Conservation (phyloP, 2,888 invertebrate genomes). For the Frankliniella intonsa region DNA sequence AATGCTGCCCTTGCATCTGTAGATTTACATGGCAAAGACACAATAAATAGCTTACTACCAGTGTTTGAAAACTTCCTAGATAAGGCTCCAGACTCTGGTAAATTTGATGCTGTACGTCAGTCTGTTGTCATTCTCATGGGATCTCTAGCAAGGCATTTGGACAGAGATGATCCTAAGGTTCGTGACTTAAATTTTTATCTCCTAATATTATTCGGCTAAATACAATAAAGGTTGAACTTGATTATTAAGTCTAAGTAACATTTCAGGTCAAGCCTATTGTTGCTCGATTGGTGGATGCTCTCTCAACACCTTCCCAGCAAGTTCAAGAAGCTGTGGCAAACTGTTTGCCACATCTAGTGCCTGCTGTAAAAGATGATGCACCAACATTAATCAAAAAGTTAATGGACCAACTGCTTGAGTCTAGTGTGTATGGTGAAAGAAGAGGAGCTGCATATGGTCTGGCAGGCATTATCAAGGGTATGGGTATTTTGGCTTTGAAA, state of each 20-base stretch:
- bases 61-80: slow-evolving; percentile 92
- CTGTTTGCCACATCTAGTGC: slow-evolving; percentile 89
- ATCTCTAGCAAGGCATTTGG: slow-evolving; percentile 91
- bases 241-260: no score
- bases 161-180: slow-evolving; percentile 75
- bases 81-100: slow-evolving; percentile 84
- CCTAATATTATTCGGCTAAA: not conserved
- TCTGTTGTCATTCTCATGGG: slow-evolving; percentile 97
- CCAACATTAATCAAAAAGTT: slow-evolving; percentile 82
- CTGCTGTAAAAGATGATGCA: slow-evolving; percentile 87
- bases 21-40: slow-evolving; percentile 85
- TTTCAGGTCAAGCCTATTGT: slow-evolving; percentile 79
- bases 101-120: slow-evolving; percentile 88
- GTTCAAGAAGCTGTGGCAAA: slow-evolving; percentile 97
- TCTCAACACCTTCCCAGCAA: slow-evolving; percentile 95
- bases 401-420: slow-evolving; percentile 78
- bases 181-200: not conserved
- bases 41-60: slow-evolving; percentile 71
- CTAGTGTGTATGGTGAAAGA: slow-evolving; percentile 84
- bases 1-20: slow-evolving; percentile 89
- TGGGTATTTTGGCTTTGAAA: slow-evolving; percentile 91
- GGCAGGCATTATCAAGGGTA: slow-evolving; percentile 93
- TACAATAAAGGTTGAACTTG: no score
- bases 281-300: slow-evolving; percentile 77
- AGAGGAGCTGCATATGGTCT: slow-evolving; percentile 97